phyloP scores from a whole-genome alignment of 1,140 invertebrate genomes.

The Bombus confusus region DNA sequence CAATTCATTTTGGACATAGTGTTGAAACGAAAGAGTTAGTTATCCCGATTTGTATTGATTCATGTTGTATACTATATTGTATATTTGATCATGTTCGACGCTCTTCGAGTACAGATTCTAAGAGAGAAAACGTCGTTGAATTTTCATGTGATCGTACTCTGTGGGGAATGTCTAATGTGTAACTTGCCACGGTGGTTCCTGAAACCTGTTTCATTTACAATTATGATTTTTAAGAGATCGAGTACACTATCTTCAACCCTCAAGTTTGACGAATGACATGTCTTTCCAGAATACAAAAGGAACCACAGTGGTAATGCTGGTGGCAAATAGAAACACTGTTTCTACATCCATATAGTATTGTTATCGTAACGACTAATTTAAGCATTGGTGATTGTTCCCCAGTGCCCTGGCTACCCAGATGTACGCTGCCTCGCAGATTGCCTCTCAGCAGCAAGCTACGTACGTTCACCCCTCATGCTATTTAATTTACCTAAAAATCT shows the following conservation, averaged over 20 bases:
- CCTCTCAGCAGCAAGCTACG: conserved; percentile 94
- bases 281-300: conserved; percentile 14
- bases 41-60: background rate
- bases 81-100: background rate
- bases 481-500: conserved; percentile 78
- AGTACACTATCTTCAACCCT: background rate
- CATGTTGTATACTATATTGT: background rate
- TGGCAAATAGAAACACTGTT: conserved; percentile 55
- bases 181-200: conserved; percentile 62
- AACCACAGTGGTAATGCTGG: conserved; percentile 60
- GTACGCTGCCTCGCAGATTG: conserved; percentile 94
- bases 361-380: conserved; percentile 81
- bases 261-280: background rate
- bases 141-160: conserved; percentile 28
- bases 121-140: conserved; percentile 27
- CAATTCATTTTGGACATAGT: conserved; percentile 6
- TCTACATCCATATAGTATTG: conserved; percentile 61
- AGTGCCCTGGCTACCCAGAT: conserved; percentile 98
- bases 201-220: background rate
- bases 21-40: background rate
- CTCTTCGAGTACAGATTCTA: conserved; percentile 12
- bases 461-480: conserved; percentile 86
- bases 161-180: conserved; percentile 39
- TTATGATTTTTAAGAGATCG: background rate
- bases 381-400: conserved; percentile 86